Evolutionary conservation across 64 coral and sea anemone species (phyloP), one percentile per base, ranked within the genome.

Genomic region (Trachythela sp.): DNA sequence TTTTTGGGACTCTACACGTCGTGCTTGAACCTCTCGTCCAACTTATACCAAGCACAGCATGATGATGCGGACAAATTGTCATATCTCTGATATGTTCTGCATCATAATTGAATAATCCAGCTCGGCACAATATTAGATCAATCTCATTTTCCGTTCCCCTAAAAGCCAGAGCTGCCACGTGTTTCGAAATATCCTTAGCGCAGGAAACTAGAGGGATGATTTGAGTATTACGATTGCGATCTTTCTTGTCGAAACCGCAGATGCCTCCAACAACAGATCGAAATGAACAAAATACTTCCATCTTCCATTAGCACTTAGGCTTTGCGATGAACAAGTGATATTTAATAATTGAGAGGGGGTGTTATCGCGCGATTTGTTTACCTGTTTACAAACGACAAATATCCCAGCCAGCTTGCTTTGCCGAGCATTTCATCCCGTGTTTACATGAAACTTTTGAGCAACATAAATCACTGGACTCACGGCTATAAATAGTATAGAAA

Each of bases 51-150:
- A 90, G 83, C 20, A 59, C 51, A 50, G 89, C 89, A 54, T 77
- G 80, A 64, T 90, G 89, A 56, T 54, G 49, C 2, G 80, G 89
- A 45, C 89, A 90, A 42, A 90, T 90, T 67, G 89, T 85, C 89
- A 90, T n/a, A n/a, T 64, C 8, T 64, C 56, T 64, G 5, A n/a
- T n/a, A 27, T 10, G 56, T 64, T 26, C 22, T 20, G 20, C 56
- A n/a, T n/a, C n/a, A n/a, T n/a, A n/a, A n/a, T n/a, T n/a, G 26
- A 64, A 64, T 29, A 40, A n/a, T n/a, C 52, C 58, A 10, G 56
- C 86, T 68, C 86, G 13, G 36, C 52, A 70, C 42, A 92, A 56
- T 35, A 91, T 91, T 8, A 91, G 30, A 50, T 91, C 90, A 7
- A 80, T 42, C 48, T 91, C 90, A 54, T 83, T 48, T 18, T 86